A percentile compares a stretch with the other conserved stretches of the same genome.
Evolutionary conservation across 1,140 invertebrate species (phyloP).

Genomic region (Trichogramma pretiosum): DNA sequence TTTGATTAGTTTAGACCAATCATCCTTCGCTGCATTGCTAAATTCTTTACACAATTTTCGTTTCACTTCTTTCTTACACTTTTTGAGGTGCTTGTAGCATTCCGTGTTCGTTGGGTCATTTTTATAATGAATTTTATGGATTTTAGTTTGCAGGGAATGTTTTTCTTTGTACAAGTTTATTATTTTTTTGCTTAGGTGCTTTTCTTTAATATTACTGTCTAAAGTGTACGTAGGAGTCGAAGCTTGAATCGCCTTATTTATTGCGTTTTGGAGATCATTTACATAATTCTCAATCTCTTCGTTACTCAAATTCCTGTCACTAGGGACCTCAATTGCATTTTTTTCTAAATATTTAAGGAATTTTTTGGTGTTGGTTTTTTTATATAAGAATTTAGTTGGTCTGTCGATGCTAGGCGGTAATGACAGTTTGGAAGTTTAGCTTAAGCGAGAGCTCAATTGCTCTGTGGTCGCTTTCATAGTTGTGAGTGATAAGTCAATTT

Average conservation of each 20-base stretch:
- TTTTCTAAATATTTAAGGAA: too few species aligned
- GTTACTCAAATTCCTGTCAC: conserved; percentile 5
- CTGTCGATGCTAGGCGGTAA: too few species aligned
- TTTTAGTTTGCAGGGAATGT: conserved; percentile 1
- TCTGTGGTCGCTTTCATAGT: too few species aligned
- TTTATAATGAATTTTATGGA: background rate
- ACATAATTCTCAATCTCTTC: conserved; percentile 4
- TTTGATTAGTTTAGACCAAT: conserved; percentile 14
- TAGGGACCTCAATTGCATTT: background rate
- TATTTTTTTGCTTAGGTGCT: conserved; percentile 1
- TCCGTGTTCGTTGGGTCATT: background rate
- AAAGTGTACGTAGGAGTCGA: background rate
- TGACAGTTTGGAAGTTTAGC: too few species aligned
- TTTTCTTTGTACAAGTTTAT: conserved; percentile 5
- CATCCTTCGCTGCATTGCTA: conserved; percentile 8
- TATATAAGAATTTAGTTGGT: background rate
- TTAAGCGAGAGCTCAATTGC: too few species aligned
- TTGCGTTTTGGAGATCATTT: background rate
- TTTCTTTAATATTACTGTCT: background rate
- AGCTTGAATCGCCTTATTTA: background rate
- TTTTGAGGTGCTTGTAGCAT: background rate
- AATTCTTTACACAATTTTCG: conserved; percentile 10
- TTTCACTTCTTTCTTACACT: background rate
- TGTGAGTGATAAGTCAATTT: too few species aligned
- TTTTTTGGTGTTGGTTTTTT: conserved; percentile 7